phyloP scores from a whole-genome alignment of 2,113 vertebrate genomes.

The Salminus brasiliensis region DNA sequence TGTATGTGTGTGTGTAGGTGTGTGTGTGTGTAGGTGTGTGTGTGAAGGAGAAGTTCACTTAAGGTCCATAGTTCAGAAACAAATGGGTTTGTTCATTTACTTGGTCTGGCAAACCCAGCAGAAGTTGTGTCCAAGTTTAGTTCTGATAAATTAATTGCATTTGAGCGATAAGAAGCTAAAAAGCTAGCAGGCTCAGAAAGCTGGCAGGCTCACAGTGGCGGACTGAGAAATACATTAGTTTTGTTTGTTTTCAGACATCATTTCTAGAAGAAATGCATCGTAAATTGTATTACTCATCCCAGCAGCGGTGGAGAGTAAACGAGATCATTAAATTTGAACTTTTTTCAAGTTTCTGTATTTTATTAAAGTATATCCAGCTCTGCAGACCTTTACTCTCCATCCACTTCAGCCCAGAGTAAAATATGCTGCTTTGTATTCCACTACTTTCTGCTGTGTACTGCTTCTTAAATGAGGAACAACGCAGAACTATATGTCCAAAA shows the following conservation, averaged over 20 bases:
- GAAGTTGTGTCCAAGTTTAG: neutral
- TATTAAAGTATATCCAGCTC: too few species aligned
- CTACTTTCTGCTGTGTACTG: too few species aligned
- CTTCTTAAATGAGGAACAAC: too few species aligned
- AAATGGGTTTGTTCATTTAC: neutral
- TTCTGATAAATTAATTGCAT: constrained; percentile 10
- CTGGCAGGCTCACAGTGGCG: neutral
- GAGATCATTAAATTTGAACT: neutral
- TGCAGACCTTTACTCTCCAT: too few species aligned
- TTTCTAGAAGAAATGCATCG: neutral
- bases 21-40: too few species aligned
- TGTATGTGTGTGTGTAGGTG: too few species aligned
- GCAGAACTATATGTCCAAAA: too few species aligned
- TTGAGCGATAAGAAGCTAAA: constrained; percentile 22
- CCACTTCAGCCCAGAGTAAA: too few species aligned
- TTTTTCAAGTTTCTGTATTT: too few species aligned
- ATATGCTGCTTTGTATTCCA: too few species aligned
- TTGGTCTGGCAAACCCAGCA: neutral
- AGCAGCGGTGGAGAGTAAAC: neutral
- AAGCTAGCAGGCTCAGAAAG: neutral
- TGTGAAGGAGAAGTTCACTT: neutral
- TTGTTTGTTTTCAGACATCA: neutral
- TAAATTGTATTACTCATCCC: neutral
- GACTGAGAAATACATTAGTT: neutral
- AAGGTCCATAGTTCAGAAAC: constrained; percentile 9